These are phyloP conservation scores for Erebia ligea DNA, from an alignment of 2,888 invertebrate genomes.

Conservation along the genomic window DNA sequence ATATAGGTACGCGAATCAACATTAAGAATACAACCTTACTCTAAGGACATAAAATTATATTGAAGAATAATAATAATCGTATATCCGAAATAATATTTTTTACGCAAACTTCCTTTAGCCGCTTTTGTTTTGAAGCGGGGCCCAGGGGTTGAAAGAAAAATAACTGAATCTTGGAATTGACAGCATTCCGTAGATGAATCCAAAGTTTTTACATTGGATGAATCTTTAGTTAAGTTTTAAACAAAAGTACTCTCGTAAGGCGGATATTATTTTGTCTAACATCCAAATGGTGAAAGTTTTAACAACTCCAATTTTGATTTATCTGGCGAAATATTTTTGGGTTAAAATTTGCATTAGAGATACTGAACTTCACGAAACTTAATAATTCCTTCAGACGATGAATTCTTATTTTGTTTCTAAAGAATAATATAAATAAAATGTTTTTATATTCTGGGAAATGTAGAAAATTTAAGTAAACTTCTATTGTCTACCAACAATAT, in stretches of 20 bases:
- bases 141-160: background rate
- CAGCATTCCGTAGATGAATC: conserved; percentile 19
- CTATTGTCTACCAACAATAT: background rate
- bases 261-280: conserved; percentile 43
- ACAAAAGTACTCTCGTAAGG: conserved; percentile 41
- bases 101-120: too few species aligned
- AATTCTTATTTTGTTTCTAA: conserved; percentile 15
- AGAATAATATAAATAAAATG: conserved; percentile 17
- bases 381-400: conserved; percentile 31
- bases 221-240: conserved; percentile 39
- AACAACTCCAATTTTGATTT: conserved; percentile 42
- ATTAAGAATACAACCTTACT: too few species aligned
- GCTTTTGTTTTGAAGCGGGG: background rate
- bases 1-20: too few species aligned
- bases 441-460: background rate
- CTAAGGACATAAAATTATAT: too few species aligned
- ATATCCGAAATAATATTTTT: too few species aligned
- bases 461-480: background rate
- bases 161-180: conserved; percentile 19
- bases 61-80: too few species aligned
- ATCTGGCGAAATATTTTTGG: conserved; percentile 39
- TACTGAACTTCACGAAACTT: conserved; percentile 35
- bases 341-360: conserved; percentile 39
- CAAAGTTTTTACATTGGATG: conserved; percentile 36
- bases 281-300: conserved; percentile 42